Percentiles rank a stretch among this genome's conserved stretches.
Evolutionary conservation across 2,888 invertebrate genomes (phyloP).

Genomic region (Ennomos erosarius): DNA sequence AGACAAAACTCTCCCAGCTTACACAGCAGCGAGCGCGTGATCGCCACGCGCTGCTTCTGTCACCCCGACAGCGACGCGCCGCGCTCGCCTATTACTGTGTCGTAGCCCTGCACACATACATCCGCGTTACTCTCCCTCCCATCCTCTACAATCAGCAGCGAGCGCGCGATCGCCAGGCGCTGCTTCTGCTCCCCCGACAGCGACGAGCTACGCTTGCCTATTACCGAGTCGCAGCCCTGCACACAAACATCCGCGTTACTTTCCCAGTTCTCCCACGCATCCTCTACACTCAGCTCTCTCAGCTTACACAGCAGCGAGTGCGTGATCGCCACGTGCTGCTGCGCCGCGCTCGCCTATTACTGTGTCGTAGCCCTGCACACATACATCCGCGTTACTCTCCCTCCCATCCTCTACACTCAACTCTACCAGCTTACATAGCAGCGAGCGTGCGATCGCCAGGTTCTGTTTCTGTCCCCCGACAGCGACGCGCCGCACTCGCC

Average conservation of each 20-base stretch:
- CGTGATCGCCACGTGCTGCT: constrained; percentile 96
- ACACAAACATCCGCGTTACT: constrained; percentile 13
- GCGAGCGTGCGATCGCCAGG: too few species aligned
- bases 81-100: constrained; percentile 92
- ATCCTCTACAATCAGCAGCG: constrained; percentile 86
- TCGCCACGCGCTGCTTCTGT: constrained; percentile 93
- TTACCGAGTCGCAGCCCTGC: constrained; percentile 90
- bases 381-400: too few species aligned
- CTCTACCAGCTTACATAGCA: too few species aligned
- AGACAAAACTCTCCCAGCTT: constrained; percentile 83
- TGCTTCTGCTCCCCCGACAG: constrained; percentile 94
- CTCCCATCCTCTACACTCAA: too few species aligned
- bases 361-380: too few species aligned
- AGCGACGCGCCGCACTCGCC: constrained; percentile 92
- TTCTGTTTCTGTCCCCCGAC: constrained; percentile 94
- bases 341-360: constrained; percentile 54
- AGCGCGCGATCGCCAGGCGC: constrained; percentile 93
- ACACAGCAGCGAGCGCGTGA: constrained; percentile 91
- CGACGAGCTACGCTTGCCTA: constrained; percentile 92
- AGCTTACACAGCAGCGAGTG: constrained; percentile 60
- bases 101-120: constrained; percentile 86
- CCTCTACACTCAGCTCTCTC: too few species aligned
- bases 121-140: not conserved
- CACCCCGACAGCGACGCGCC: constrained; percentile 93
- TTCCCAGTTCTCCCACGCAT: not conserved